A percentile compares a stretch with the other conserved stretches of the same genome.
Conservation (phyloP, 2,888 invertebrate genomes). For the Diloba caeruleocephala region DNA sequence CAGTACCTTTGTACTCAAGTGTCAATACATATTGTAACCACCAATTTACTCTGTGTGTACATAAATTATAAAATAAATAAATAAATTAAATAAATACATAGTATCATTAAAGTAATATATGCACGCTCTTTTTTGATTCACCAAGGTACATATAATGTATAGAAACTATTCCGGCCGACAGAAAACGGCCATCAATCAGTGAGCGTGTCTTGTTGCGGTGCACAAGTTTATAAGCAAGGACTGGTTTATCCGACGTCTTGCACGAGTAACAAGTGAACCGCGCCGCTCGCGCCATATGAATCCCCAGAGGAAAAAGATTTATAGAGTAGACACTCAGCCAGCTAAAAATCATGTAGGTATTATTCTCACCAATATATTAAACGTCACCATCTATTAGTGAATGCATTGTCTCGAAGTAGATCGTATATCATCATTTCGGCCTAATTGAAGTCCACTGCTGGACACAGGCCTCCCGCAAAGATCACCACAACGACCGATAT, state of each 20-base stretch:
- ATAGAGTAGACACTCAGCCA: conserved; percentile 43
- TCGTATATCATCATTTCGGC: too few relatives aligned
- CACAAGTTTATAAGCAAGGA: conserved; percentile 38
- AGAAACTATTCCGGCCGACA: conserved; percentile 21
- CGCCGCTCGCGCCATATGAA: conserved; percentile 27
- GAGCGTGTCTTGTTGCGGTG: conserved; percentile 33
- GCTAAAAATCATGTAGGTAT: conserved; percentile 27
- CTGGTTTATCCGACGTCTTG: conserved; percentile 20
- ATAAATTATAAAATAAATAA: too few relatives aligned
- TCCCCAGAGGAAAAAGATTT: conserved; percentile 54
- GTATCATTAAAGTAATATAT: too few relatives aligned
- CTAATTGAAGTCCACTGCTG: too few relatives aligned
- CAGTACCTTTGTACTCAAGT: too few relatives aligned
- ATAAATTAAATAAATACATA: too few relatives aligned
- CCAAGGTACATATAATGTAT: conserved; percentile 14
- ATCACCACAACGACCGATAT: too few relatives aligned
- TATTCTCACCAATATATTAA: conserved; percentile 48
- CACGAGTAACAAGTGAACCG: conserved; percentile 23
- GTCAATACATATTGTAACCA: too few relatives aligned
- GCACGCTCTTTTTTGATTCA: too few relatives aligned
- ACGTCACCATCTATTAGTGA: conserved; percentile 50
- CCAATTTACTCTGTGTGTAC: too few relatives aligned
- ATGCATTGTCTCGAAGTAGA: conserved; percentile 6
- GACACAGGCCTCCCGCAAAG: too few relatives aligned
- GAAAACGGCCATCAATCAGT: conserved; percentile 44